Evolutionary conservation across 2,888 invertebrate genomes (phyloP).

Genomic region (Ophraella communa): DNA sequence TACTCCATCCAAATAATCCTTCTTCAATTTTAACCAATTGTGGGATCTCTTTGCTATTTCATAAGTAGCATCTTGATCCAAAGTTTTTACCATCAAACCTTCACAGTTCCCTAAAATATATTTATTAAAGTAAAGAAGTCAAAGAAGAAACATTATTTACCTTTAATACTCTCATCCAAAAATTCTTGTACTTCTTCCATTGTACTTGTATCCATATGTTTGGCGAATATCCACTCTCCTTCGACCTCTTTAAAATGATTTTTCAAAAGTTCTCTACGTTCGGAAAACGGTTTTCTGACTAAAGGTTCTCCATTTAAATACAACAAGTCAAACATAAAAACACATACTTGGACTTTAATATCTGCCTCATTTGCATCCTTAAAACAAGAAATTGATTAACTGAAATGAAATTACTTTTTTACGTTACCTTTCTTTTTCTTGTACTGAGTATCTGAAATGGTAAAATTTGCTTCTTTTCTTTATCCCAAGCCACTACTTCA

Average conservation of each 20-base stretch:
- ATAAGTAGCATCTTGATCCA: slow-evolving; percentile 88
- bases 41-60: slow-evolving; percentile 95
- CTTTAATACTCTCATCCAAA: slow-evolving; percentile 91
- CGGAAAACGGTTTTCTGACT: slow-evolving; percentile 77
- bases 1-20: slow-evolving; percentile 95
- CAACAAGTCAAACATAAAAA: slow-evolving; percentile 95
- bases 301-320: slow-evolving; percentile 88
- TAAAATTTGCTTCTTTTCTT: slow-evolving; percentile 82
- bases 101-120: slow-evolving; percentile 84
- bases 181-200: slow-evolving; percentile 94
- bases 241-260: slow-evolving; percentile 73
- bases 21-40: slow-evolving; percentile 96
- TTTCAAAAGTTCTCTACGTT: slow-evolving; percentile 75
- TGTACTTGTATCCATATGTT: slow-evolving; percentile 77
- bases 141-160: slow-evolving; percentile 53
- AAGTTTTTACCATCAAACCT: slow-evolving; percentile 97
- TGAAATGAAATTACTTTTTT: no score
- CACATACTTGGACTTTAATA: slow-evolving; percentile 82
- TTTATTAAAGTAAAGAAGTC: neutral
- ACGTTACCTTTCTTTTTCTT: slow-evolving; percentile 86
- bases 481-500: slow-evolving; percentile 97
- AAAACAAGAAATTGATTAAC: slow-evolving; percentile 29
- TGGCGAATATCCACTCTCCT: slow-evolving; percentile 91
- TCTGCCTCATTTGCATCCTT: slow-evolving; percentile 77
- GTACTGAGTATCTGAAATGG: slow-evolving; percentile 97